Percentiles rank a stretch among this genome's conserved stretches.
These are phyloP conservation scores for Drosophila nigrodunni DNA, from an alignment of 1,140 invertebrate genomes.

Conservation along the genomic window DNA sequence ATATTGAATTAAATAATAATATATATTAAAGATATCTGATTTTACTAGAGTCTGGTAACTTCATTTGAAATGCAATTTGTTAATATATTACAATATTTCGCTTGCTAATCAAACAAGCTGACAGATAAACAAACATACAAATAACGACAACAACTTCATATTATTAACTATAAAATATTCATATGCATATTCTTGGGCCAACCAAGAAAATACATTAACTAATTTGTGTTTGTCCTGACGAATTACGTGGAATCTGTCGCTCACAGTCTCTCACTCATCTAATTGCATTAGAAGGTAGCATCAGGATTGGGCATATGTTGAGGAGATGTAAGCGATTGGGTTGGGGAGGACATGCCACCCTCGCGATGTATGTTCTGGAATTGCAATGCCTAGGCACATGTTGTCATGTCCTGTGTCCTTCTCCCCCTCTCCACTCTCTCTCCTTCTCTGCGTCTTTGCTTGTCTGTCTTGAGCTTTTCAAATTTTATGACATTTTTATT, in stretches of 20 bases:
- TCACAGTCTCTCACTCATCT: constrained; percentile 58
- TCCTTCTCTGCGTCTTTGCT: constrained; percentile 21
- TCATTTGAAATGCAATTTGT: constrained; percentile 26
- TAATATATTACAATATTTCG: constrained; percentile 21
- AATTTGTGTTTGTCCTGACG: constrained; percentile 61
- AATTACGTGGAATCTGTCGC: constrained; percentile 43
- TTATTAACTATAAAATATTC: constrained; percentile 77
- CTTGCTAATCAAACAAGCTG: constrained; percentile 25
- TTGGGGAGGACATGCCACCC: constrained; percentile 31
- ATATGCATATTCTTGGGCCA: constrained; percentile 58
- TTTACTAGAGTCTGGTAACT: neutral
- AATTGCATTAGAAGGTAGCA: constrained; percentile 70
- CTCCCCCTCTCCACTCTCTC: neutral
- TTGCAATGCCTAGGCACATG: constrained; percentile 67
- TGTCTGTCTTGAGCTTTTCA: constrained; percentile 71
- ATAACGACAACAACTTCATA: constrained; percentile 22
- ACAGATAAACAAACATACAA: constrained; percentile 28
- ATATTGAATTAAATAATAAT: too few relatives aligned
- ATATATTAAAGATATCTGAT: neutral
- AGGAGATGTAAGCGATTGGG: neutral
- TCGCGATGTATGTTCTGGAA: constrained; percentile 37
- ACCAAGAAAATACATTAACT: constrained; percentile 72
- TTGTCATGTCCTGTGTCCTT: constrained; percentile 37
- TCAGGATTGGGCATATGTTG: constrained; percentile 1
- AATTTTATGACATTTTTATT: constrained; percentile 83